Base-by-base conservation (phyloP, 2,888 invertebrate genomes). In the Coleophora deauratella region DNA sequence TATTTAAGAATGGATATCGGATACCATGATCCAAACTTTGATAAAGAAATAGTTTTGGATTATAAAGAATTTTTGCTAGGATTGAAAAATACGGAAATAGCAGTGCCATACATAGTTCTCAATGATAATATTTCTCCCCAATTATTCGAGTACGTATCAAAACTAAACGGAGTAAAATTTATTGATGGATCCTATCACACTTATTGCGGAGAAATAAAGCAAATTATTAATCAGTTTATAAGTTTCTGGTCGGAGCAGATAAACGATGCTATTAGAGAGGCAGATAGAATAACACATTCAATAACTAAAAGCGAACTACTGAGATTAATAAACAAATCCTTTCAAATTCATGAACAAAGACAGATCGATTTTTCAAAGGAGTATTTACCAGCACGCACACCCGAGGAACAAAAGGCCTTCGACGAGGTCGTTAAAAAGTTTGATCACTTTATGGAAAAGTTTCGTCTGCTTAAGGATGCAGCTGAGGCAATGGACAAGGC, bases 191-290 rank as follows among this genome's bases (percentile, higher is more conserved):
- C 42, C 0, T 66, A 72, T 34, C 62, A 70, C 38, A 48, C 53
- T 1, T 77, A 66, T 46, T 81, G 73, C 37, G 72, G 72, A 0
- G 57, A 72, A 36, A 43, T 80, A 3, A 78, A 73, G 48, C 53
- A 47, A 15, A 50, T 69, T 1, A 43, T 79, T 0, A 55, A 49
- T 4, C 62, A 66, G 34, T 80, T 73, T 45, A 43, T 68, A 1
- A 52, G 46, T 37, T 71, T 58, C 41, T 72, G 66, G 55, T 52
- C 54, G 15, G 42, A 55, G 33, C 46, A 54, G 3, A 65, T 75
- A 44, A 68, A 73, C 38, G 54, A 59, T n/a, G 48, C 63, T 1
- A 46, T 59, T 9, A 65, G 55, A 47, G 55, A 59, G 37, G 59
- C 62, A 2, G 71, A 75, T 37, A 54, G 47, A 44, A 55, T 51